Base-by-base conservation (phyloP, 2,113 vertebrate species). In the Plestiodon gilberti region DNA sequence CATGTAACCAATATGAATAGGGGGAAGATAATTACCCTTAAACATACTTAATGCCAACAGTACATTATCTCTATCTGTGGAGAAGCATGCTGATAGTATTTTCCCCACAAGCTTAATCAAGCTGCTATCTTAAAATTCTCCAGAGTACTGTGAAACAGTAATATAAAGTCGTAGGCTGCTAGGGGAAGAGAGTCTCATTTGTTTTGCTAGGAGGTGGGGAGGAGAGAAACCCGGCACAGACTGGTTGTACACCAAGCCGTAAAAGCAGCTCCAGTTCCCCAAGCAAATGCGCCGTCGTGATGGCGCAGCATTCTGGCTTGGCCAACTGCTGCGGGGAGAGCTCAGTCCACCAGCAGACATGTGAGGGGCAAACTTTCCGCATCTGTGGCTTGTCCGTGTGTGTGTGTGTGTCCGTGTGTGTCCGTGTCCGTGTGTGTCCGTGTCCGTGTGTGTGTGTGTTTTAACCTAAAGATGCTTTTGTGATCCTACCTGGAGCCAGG, bases 11-110 rank as follows among this genome's bases (percentile, higher is more conserved):
- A 90, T 93, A 93, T 69, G 65, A 95, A 95, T 92, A 88, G 70
- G 20, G 95, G 95, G 93, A 91, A 89, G 94, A 96, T 95, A 95
- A 96, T 95, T 95, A 95, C 92, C 93, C 93, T 95, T 95, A 94
- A 95, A 94, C 90, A 15, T 95, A 95, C 95, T 96, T 95, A 96
- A 95, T 93, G 94, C 94, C 87, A 81, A 81, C 85, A 94, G 93
- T 87, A 90, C 95, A 88, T 95, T 96, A 95, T 95, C 95, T 87
- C 95, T 48, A 93, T 95, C 95, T 95, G 94, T 1, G 90, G 94
- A 95, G 95, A 93, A 91, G 94, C 94, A 90, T 62, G 93, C 28
- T 33, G 5, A 94, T 88, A 74, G 90, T 88, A 95, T 94, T 95
- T 96, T 87, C 93, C 94, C 95, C 93, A 67, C 82, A 95, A 96